A percentile compares a stretch with the other conserved stretches of the same genome.
These are phyloP conservation scores for Diprion similis DNA, from an alignment of 1,140 invertebrate species.

Conservation along the genomic window DNA sequence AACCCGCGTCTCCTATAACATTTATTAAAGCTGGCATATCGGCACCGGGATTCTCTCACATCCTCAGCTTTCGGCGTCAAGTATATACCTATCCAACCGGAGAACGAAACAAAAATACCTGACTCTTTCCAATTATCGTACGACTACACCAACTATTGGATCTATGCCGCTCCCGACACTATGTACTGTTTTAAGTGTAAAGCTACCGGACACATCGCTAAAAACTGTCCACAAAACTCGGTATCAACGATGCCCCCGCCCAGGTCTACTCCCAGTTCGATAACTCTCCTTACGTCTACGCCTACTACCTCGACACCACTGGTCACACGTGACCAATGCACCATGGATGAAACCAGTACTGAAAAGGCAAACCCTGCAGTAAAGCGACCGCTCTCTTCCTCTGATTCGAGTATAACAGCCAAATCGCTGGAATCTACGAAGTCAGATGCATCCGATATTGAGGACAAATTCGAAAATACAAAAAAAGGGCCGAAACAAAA, in stretches of 20 bases:
- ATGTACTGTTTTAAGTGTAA: slow-evolving; percentile 26
- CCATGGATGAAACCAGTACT: background rate
- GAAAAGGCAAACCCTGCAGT: background rate
- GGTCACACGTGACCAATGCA: background rate
- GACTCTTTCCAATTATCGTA: slow-evolving; percentile 21
- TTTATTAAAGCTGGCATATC: slow-evolving; percentile 20
- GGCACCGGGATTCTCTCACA: slow-evolving; percentile 22
- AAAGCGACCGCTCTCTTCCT: background rate
- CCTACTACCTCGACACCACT: background rate
- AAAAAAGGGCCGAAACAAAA: background rate
- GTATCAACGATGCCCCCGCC: no score
- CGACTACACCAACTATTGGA: slow-evolving; percentile 25
- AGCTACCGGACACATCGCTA: slow-evolving; percentile 26
- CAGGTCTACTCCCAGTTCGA: no score
- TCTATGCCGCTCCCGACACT: slow-evolving; percentile 23
- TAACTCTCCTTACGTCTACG: no score
- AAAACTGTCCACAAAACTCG: slow-evolving; percentile 23
- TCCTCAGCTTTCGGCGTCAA: slow-evolving; percentile 28
- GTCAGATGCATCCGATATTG: background rate
- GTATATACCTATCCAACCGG: slow-evolving; percentile 15
- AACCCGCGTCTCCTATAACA: slow-evolving; percentile 16
- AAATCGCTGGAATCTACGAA: background rate
- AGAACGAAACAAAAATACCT: slow-evolving; percentile 12
- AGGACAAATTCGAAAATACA: background rate
- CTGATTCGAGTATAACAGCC: background rate